phyloP scores from a whole-genome alignment of 2,113 vertebrate genomes.

The Nycticebus coucang region DNA sequence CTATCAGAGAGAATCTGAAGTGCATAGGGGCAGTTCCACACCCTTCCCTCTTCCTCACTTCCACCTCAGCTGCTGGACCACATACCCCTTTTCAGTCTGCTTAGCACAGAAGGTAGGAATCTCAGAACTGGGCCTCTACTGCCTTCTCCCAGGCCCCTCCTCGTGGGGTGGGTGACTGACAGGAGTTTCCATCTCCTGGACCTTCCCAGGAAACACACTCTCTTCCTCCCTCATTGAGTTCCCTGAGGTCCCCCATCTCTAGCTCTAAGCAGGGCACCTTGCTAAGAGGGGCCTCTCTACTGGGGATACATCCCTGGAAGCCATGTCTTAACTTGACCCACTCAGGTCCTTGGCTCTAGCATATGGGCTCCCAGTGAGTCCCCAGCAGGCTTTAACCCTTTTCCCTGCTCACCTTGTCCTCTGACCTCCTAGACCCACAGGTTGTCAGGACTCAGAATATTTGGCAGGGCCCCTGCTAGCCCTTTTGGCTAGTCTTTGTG shows the following conservation, averaged over 20 bases:
- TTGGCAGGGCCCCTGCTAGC: not conserved
- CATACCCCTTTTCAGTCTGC: not conserved
- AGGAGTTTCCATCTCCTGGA: not conserved
- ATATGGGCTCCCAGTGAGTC: not conserved
- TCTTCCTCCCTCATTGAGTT: not conserved
- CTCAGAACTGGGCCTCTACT: not conserved
- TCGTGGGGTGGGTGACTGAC: not conserved
- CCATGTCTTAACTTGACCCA: not conserved
- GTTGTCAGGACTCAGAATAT: not conserved
- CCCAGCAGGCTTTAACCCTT: not conserved
- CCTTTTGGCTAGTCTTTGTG: not conserved
- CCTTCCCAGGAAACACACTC: not conserved
- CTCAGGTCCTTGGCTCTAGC: not conserved
- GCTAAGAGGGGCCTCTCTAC: not conserved
- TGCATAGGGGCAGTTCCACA: not conserved
- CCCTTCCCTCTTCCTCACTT: not conserved
- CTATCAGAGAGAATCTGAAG: conserved; percentile 18
- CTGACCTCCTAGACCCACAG: not conserved
- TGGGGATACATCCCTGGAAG: not conserved
- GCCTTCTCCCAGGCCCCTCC: not conserved
- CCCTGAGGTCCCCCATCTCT: not conserved
- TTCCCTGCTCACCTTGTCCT: not conserved
- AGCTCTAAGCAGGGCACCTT: not conserved
- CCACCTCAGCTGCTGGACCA: not conserved
- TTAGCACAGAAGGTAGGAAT: not conserved